These are phyloP conservation scores for Leptatherina wallacei DNA, from an alignment of 2,797 vertebrate species.

Conservation along the genomic window DNA sequence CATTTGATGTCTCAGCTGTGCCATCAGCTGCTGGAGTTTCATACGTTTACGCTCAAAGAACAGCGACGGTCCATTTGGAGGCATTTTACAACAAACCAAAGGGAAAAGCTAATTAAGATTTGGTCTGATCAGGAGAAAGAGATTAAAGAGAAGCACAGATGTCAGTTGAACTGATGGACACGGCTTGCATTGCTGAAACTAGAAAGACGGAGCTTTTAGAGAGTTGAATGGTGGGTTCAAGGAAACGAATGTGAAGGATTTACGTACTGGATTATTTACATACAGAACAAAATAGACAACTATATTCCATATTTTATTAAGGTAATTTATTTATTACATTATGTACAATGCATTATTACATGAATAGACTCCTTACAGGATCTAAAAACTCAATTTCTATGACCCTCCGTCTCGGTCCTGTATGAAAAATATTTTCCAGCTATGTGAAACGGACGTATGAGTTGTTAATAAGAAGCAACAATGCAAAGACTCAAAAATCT, in stretches of 20 bases:
- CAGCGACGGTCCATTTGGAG: too few species aligned
- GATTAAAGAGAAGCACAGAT: background rate
- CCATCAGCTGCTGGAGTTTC: background rate
- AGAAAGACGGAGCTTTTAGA: background rate
- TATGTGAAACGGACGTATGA: conserved; percentile 5
- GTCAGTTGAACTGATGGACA: background rate
- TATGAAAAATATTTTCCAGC: background rate
- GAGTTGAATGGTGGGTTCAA: background rate
- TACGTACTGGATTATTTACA: background rate
- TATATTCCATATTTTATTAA: background rate
- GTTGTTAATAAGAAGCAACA: background rate
- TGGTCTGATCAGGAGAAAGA: background rate
- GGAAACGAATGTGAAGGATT: background rate
- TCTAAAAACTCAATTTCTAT: background rate
- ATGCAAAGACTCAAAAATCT: background rate
- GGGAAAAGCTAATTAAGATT: background rate
- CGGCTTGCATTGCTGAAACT: background rate
- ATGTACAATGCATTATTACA: conserved; percentile 50
- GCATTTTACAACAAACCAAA: too few species aligned
- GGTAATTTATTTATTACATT: conserved; percentile 52
- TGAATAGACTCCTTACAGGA: conserved; percentile 1
- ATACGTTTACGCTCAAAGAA: background rate
- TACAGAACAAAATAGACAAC: background rate
- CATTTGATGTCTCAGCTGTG: background rate
- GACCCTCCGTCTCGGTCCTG: background rate